Percentiles rank a stretch among this genome's conserved stretches.
phyloP scores from a whole-genome alignment of 2,797 vertebrate genomes.

The Mus minutoides region DNA sequence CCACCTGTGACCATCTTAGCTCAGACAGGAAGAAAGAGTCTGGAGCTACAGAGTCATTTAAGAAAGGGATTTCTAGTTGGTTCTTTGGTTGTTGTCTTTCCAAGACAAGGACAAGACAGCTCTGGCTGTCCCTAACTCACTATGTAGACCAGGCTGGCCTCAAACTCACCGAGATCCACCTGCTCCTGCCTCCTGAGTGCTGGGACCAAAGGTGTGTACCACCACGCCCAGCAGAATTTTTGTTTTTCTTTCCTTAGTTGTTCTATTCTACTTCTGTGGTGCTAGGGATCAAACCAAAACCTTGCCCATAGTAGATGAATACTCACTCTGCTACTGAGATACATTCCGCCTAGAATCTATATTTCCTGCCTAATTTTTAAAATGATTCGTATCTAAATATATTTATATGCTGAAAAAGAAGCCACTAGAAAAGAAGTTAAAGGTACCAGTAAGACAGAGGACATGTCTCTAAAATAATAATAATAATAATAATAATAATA shows the following conservation, averaged over 20 bases:
- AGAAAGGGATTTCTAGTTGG: not conserved
- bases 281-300: not conserved
- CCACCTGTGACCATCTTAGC: constrained; percentile 11
- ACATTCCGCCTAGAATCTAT: not conserved
- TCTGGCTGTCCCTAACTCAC: not conserved
- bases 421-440: constrained; percentile 37
- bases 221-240: not conserved
- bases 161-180: not conserved
- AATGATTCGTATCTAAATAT: not conserved
- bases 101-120: not conserved
- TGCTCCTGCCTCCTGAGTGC: not conserved
- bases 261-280: not conserved
- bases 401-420: constrained; percentile 48
- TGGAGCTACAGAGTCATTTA: constrained; percentile 24
- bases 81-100: not conserved
- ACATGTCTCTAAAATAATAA: constrained; percentile 14
- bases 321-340: not conserved
- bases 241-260: constrained; percentile 23
- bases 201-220: not conserved
- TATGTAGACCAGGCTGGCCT: not conserved
- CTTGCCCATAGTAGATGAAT: not conserved
- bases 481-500: not conserved
- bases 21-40: constrained; percentile 28
- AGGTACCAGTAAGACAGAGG: not conserved
- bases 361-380: constrained; percentile 59